phyloP scores from a whole-genome alignment of 1,140 invertebrate genomes.

The Nasonia longicornis region DNA sequence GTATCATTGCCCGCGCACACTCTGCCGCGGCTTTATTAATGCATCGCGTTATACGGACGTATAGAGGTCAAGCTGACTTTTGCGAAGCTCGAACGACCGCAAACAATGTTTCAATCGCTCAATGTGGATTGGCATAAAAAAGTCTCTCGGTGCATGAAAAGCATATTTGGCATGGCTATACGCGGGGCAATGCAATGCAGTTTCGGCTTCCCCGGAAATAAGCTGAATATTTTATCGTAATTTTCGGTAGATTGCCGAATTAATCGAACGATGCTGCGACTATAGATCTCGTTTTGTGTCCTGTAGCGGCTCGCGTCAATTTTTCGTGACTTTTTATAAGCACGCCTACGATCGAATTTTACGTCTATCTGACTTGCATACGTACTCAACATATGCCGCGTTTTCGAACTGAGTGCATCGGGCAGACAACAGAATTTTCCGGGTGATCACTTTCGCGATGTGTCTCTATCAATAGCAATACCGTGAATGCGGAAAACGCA shows the following conservation, averaged over 20 bases:
- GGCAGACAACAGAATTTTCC: slow-evolving; percentile 19
- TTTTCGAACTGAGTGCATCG: background rate
- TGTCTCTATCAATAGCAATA: background rate
- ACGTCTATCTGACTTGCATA: slow-evolving; percentile 52
- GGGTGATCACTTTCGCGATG: background rate
- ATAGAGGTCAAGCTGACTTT: slow-evolving; percentile 34
- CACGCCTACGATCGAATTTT: slow-evolving; percentile 36
- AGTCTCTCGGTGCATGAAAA: slow-evolving; percentile 24
- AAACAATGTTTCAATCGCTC: slow-evolving; percentile 39
- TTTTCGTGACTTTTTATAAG: too few species aligned
- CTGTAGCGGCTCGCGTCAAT: too few species aligned
- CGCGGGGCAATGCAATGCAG: background rate
- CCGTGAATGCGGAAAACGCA: background rate
- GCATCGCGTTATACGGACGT: slow-evolving; percentile 24
- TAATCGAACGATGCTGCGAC: background rate
- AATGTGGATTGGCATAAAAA: slow-evolving; percentile 13
- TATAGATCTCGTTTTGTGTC: too few species aligned
- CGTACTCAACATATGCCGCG: background rate
- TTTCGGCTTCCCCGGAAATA: background rate
- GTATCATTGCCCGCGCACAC: background rate
- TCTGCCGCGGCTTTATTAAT: slow-evolving; percentile 38
- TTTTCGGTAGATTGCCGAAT: background rate
- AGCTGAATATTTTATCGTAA: background rate
- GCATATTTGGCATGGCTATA: background rate
- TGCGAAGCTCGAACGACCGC: slow-evolving; percentile 7